A percentile compares a stretch with the other conserved stretches of the same genome.
These are phyloP conservation scores for Teinopalpus imperialis DNA, from an alignment of 2,888 invertebrate species.

Conservation along the genomic window DNA sequence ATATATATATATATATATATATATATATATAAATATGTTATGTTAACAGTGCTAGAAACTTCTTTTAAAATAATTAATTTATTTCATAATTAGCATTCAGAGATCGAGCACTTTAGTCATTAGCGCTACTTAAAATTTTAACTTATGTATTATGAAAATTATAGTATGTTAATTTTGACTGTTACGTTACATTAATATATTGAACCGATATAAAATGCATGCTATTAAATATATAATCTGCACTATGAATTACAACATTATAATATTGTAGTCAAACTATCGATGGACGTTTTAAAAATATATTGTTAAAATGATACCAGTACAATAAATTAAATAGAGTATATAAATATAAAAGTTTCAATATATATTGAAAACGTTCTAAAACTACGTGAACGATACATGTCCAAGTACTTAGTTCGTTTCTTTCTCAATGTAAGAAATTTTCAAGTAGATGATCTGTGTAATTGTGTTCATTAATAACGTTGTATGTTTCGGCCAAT, in stretches of 20 bases:
- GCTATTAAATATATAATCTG: slow-evolving; percentile 19
- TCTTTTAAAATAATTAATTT: too few relatives aligned
- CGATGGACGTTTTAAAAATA: too few relatives aligned
- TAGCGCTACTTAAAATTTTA: slow-evolving; percentile 10
- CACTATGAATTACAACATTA: slow-evolving; percentile 1
- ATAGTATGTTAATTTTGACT: slow-evolving; percentile 17
- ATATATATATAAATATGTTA: too few relatives aligned
- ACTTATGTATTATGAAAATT: slow-evolving; percentile 9
- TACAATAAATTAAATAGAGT: too few relatives aligned
- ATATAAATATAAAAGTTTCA: too few relatives aligned
- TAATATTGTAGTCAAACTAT: too few relatives aligned
- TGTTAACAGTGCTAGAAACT: neutral
- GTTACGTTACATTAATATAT: neutral
- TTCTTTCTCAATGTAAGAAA: too few relatives aligned
- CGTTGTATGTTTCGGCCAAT: slow-evolving; percentile 31
- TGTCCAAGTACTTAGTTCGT: too few relatives aligned
- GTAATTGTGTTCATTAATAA: slow-evolving; percentile 25
- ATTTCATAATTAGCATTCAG: neutral
- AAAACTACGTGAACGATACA: too few relatives aligned
- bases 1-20: too few relatives aligned
- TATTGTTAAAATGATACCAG: too few relatives aligned
- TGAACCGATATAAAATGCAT: neutral
- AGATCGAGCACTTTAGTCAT: slow-evolving; percentile 1
- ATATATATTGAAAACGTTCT: too few relatives aligned
- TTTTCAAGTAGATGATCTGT: slow-evolving; percentile 21